These are phyloP conservation scores for human DNA, from an alignment of 2,113 vertebrate species.

Conservation along the genomic window GRCh38 chr4:579501-580000, in stretches of 20 bases:
- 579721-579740: background rate
- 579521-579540: background rate
- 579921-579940: too few relatives aligned
- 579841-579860: background rate
- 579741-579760: background rate
- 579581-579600: background rate
- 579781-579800: background rate
- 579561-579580: rapidly evolving
- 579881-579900: background rate
- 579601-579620: background rate
- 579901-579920: background rate
- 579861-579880: background rate
- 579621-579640: background rate
- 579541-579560: background rate
- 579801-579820: background rate
- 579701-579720: too few relatives aligned
- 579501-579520: too few relatives aligned
- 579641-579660: background rate
- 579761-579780: background rate
- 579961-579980: background rate
- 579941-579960: background rate
- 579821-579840: background rate
- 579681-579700: background rate
- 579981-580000: background rate
- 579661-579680: background rate